Evolutionary conservation across 2,888 invertebrate species (phyloP).

Genomic region (Spodoptera exigua): DNA sequence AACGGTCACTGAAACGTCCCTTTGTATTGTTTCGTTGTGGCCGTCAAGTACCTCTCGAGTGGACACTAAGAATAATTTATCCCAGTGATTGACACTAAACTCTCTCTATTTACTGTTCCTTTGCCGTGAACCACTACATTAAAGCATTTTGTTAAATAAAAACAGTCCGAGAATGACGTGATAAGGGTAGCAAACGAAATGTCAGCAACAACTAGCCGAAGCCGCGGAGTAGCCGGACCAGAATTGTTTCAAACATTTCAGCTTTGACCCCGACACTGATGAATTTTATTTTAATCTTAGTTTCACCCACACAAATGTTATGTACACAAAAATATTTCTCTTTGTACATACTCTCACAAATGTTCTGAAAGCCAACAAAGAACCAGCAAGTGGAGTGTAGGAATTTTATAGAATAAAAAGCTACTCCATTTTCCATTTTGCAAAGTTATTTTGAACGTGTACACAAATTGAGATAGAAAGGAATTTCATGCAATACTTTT

Average conservation of each 20-base stretch:
- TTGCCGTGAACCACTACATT: conserved; percentile 14
- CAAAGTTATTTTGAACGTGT: conserved; percentile 1
- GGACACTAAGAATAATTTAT: conserved; percentile 31
- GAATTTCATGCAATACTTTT: conserved; percentile 5
- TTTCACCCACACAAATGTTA: conserved; percentile 26
- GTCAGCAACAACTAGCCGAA: conserved; percentile 42
- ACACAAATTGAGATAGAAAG: neutral
- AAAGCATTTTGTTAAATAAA: conserved; percentile 38
- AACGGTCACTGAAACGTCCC: conserved; percentile 7
- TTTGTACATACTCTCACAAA: conserved; percentile 10
- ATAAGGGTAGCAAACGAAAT: conserved; percentile 43
- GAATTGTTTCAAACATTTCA: conserved; percentile 51
- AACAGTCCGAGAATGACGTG: conserved; percentile 12
- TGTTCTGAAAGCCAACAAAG: conserved; percentile 15
- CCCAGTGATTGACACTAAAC: conserved; percentile 28
- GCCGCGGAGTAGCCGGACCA: neutral
- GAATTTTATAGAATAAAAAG: conserved; percentile 19
- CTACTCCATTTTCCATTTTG: neutral
- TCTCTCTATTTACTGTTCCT: conserved; percentile 9
- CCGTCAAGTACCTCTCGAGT: conserved; percentile 7
- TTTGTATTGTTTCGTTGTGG: conserved; percentile 16
- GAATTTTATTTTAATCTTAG: conserved; percentile 49
- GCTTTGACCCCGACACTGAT: conserved; percentile 37
- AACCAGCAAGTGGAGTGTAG: conserved; percentile 14
- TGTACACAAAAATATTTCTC: conserved; percentile 35